Evolutionary conservation across 2,113 vertebrate genomes (phyloP), one percentile per base, ranked within the genome.

Genomic region (Azemiops feae): DNA sequence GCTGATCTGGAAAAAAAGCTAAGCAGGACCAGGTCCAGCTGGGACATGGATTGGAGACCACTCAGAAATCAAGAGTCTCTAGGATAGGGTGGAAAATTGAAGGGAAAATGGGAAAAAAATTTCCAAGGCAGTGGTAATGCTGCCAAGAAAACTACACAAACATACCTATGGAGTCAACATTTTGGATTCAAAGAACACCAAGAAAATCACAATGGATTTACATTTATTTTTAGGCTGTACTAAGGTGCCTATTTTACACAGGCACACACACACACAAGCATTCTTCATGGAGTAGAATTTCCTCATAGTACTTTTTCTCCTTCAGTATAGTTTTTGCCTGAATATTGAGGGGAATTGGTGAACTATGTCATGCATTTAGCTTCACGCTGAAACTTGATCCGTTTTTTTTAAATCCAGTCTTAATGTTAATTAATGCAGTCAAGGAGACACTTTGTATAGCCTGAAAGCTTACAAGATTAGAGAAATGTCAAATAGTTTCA

Each of bases 381-480:
- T 94, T 95, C 91, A 92, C 92, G 93, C n/a, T 92, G 92, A 95
- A 23, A 90, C 47, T 93, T 89, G 55, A 88, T 95, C 91, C 39
- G 54, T 16, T 92, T 93, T 92, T 20, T 92, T 43, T 92, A 30
- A 92, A 94, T 25, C 53, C 60, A 94, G 87, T 30, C 94, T 89
- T 94, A 87, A 52, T 52, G 85, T 50, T 91, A 54, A 57, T 93
- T 93, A 87, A 94, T 95, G 45, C 64, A 91, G 25, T 14, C 45
- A 93, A 92, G 90, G 47, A 53, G 94, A 89, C 85, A 47, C 54
- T 91, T 81, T 55, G 30, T 9, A n/a, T 25, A 16, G 64, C 93
- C 22, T 81, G 89, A 95, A 90, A 94, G 88, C 0, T 90, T 92
- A 92, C 53, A 91, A 95, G 92, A 58, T 91, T 85, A 95, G 93